phyloP scores from a whole-genome alignment of 2,797 vertebrate genomes.

The Coilia nasus region DNA sequence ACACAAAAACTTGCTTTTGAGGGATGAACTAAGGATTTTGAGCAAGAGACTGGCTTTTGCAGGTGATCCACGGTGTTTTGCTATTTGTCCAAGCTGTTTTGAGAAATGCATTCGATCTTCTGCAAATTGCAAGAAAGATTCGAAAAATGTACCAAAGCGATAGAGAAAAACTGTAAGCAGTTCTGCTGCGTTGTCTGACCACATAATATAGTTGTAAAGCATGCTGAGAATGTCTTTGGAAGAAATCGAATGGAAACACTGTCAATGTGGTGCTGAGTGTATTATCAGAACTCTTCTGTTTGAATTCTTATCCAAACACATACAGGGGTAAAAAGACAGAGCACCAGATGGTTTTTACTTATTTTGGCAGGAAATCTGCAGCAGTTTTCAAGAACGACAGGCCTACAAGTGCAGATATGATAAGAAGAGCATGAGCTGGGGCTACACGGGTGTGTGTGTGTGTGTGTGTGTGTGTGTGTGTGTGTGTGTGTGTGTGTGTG shows the following conservation, averaged over 20 bases:
- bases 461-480: slow-evolving; percentile 12
- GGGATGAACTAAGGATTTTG: too few species aligned
- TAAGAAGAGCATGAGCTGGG: not conserved
- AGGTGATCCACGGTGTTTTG: too few species aligned
- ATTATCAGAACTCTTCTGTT: slow-evolving; percentile 54
- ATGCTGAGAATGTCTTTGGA: not conserved
- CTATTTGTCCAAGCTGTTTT: too few species aligned
- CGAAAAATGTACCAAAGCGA: too few species aligned
- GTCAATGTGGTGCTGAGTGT: slow-evolving; percentile 57
- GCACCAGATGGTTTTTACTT: not conserved
- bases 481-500: not conserved
- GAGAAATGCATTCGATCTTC: too few species aligned
- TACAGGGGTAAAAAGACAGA: slow-evolving; percentile 13
- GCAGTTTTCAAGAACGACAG: slow-evolving; percentile 1
- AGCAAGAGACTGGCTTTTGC: too few species aligned
- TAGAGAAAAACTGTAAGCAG: too few species aligned
- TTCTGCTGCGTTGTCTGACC: not conserved
- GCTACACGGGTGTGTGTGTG: not conserved
- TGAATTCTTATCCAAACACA: slow-evolving; percentile 56
- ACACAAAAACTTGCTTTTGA: too few species aligned
- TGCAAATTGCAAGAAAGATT: too few species aligned
- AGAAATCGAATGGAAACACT: slow-evolving; percentile 25
- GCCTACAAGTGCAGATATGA: not conserved
- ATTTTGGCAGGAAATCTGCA: slow-evolving; percentile 12
- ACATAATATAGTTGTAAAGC: not conserved